Base-by-base conservation (phyloP, 2,888 invertebrate species). In the Mesochorus sp. region DNA sequence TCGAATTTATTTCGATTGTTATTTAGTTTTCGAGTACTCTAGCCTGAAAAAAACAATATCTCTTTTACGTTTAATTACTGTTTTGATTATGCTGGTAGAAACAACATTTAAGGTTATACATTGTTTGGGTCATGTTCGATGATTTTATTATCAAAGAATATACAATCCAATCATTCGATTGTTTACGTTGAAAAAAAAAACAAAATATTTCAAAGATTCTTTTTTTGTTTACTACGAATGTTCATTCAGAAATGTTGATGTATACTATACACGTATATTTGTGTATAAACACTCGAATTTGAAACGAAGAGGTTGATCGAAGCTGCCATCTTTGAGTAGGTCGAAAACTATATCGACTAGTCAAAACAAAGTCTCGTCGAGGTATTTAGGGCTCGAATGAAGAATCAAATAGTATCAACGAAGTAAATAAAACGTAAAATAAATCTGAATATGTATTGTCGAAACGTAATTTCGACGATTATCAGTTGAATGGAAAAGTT, bases 301-400 rank as follows among this genome's bases (percentile, higher is more conserved):
- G 26, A 39, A 66, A 66, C 19, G 10, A 21, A 66, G 24, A 34
- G 51, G 47, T 39, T 49, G 12, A 26, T 1, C 14, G 67, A 42
- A n/a, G 57, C 39, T 70, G 82, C 80, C 82, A 80, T 75, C 81
- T 77, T 53, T 61, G 84, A 85, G 82, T 86, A 87, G 88, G 85
- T 85, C 85, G 85, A 75, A 83, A 83, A 86, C 80, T 76, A 83
- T n/a, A n/a, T 17, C 55, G 79, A 79, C 83, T 84, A 87, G 87
- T 88, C 88, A 88, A 88, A 88, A 86, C 51, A 83, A 86, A 28
- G 44, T 70, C 79, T 49, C 51, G 68, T 67, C 62, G 57, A 53
- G 53, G 57, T 4, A 68, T 62, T 28, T 39, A 49, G 31, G 6
- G 26, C 62, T 24, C 57, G 42, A 68, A 66, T 62, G 28, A 19